Evolutionary conservation across 2,113 vertebrate genomes (phyloP).

Genomic region (Scomber colias): DNA sequence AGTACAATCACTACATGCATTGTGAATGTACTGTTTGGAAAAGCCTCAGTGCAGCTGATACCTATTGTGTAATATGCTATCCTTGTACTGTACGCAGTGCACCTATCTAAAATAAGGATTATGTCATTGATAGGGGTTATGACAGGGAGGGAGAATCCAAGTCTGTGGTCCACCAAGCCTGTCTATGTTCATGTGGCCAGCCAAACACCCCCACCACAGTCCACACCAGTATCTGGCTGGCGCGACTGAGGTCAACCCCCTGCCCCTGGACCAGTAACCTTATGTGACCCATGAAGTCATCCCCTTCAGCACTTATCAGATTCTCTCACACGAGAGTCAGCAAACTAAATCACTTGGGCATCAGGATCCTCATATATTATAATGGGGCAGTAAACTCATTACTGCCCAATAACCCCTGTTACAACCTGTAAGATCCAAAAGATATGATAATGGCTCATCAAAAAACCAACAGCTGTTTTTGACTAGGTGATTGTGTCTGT

Average conservation of each 20-base stretch:
- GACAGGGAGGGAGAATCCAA: slow-evolving; percentile 33
- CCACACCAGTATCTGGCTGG: slow-evolving; percentile 61
- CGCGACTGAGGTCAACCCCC: slow-evolving; percentile 69
- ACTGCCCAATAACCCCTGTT: slow-evolving; percentile 47
- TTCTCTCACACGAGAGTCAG: slow-evolving; percentile 57
- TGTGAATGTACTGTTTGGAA: slow-evolving; percentile 22
- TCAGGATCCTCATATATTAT: slow-evolving; percentile 19
- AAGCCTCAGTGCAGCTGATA: slow-evolving; percentile 34
- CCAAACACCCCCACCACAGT: slow-evolving; percentile 41
- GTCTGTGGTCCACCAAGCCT: slow-evolving; percentile 23
- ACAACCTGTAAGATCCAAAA: slow-evolving; percentile 6
- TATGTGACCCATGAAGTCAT: slow-evolving; percentile 78
- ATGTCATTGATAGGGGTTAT: slow-evolving; percentile 54
- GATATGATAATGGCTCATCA: not conserved
- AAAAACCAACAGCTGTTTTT: slow-evolving; percentile 20
- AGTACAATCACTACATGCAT: slow-evolving; percentile 30
- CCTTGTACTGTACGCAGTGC: slow-evolving; percentile 49
- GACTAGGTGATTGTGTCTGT: not conserved
- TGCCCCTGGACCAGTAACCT: slow-evolving; percentile 71
- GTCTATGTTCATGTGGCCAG: slow-evolving; percentile 30
- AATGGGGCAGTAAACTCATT: slow-evolving; percentile 47
- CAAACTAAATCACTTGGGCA: slow-evolving; percentile 41
- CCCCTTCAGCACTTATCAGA: slow-evolving; percentile 69
- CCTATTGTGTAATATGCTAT: slow-evolving; percentile 42
- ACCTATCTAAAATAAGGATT: slow-evolving; percentile 69